phyloP scores from a whole-genome alignment of 2,113 vertebrate genomes.

The Capreolus pygargus region DNA sequence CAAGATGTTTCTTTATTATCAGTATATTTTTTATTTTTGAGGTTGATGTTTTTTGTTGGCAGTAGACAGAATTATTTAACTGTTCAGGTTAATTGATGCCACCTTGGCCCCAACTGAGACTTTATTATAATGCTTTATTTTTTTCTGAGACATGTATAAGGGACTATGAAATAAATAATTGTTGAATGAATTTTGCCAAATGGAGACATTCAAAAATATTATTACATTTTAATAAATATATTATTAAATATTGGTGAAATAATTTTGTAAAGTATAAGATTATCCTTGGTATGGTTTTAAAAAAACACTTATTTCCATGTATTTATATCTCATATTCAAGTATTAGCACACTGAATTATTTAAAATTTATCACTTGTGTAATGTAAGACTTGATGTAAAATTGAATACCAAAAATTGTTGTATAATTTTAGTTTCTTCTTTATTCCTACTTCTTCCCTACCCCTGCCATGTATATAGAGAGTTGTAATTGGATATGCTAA shows the following conservation, averaged over 20 bases:
- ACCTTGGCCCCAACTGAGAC: background rate
- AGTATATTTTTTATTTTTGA: background rate
- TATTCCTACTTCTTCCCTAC: background rate
- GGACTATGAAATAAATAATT: background rate
- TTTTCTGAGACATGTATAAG: background rate
- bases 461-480: slow-evolving; percentile 39
- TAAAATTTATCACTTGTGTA: background rate
- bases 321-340: background rate
- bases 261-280: background rate
- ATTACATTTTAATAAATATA: background rate
- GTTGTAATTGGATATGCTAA: slow-evolving; percentile 56
- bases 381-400: slow-evolving; percentile 42
- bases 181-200: background rate
- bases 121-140: slow-evolving; percentile 4
- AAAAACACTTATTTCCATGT: background rate
- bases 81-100: background rate
- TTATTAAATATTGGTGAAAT: background rate
- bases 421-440: slow-evolving; percentile 56
- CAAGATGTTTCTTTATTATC: background rate
- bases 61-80: background rate
- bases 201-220: background rate
- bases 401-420: background rate
- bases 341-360: background rate
- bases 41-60: background rate
- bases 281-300: background rate